These are phyloP conservation scores for Mactra quadrangularis DNA, from an alignment of 1,140 invertebrate species.

Conservation along the genomic window DNA sequence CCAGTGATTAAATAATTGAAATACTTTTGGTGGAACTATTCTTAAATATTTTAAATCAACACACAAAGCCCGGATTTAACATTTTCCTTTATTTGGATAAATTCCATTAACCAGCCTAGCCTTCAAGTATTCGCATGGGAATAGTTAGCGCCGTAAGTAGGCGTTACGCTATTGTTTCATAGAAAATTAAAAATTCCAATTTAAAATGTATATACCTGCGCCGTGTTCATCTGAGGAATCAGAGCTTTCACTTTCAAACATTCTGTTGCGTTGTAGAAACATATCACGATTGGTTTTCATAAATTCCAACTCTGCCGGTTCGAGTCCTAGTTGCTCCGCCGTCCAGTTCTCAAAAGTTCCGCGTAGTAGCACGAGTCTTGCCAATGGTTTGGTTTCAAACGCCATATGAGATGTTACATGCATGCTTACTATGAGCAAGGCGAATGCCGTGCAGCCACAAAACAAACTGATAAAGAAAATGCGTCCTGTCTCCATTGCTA, in stretches of 20 bases:
- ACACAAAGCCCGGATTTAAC: too few relatives aligned
- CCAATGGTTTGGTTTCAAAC: constrained; percentile 41
- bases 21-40: too few relatives aligned
- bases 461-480: constrained; percentile 9
- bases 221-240: too few relatives aligned
- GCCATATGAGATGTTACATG: constrained; percentile 20
- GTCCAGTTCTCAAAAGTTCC: constrained; percentile 20
- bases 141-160: too few relatives aligned
- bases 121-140: too few relatives aligned
- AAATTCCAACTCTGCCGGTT: neutral
- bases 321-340: constrained; percentile 12
- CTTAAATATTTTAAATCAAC: too few relatives aligned
- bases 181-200: too few relatives aligned
- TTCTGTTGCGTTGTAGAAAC: constrained; percentile 11
- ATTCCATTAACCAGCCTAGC: too few relatives aligned
- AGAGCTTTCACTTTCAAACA: neutral
- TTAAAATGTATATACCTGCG: too few relatives aligned
- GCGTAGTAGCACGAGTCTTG: constrained; percentile 21
- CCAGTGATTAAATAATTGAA: too few relatives aligned
- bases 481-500: constrained; percentile 20
- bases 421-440: neutral
- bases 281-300: constrained; percentile 17
- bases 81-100: too few relatives aligned
- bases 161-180: too few relatives aligned
- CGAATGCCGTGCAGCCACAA: neutral